Conservation (phyloP, 2,888 invertebrate genomes). For the Eustalomyia histrio region DNA sequence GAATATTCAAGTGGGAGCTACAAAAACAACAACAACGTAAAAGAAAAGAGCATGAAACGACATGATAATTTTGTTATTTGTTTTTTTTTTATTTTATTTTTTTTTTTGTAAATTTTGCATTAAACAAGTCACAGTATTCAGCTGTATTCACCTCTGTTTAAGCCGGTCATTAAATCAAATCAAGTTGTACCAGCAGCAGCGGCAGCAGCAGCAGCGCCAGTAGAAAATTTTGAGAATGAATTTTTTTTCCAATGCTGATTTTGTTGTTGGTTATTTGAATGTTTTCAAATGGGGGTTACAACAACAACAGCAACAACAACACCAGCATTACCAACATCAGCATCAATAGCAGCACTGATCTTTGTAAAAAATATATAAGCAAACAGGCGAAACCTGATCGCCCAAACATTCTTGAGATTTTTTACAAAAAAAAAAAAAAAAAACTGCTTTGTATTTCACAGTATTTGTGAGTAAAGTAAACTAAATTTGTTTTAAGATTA, state of each 20-base stretch:
- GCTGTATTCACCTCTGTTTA: slow-evolving; percentile 58
- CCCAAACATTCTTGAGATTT: slow-evolving; percentile 77
- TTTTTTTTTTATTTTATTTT: too few relatives aligned
- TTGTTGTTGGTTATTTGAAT: slow-evolving; percentile 31
- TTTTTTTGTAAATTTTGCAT: slow-evolving; percentile 35
- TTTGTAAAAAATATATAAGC: slow-evolving; percentile 57
- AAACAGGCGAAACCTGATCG: slow-evolving; percentile 78
- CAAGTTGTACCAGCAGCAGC: slow-evolving; percentile 52
- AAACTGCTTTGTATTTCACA: slow-evolving; percentile 35
- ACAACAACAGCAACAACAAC: slow-evolving; percentile 5
- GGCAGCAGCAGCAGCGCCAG: slow-evolving; percentile 25
- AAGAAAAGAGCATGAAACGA: slow-evolving; percentile 23
- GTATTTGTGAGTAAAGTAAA: not conserved
- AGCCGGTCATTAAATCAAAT: slow-evolving; percentile 65
- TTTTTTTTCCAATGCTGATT: slow-evolving; percentile 45
- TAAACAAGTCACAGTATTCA: slow-evolving; percentile 53
- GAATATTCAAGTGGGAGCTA: slow-evolving; percentile 61
- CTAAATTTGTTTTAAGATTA: slow-evolving; percentile 7
- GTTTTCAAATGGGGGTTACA: slow-evolving; percentile 17
- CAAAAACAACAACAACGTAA: slow-evolving; percentile 17
- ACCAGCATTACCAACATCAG: not conserved
- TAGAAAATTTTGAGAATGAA: slow-evolving; percentile 67
- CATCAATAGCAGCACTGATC: slow-evolving; percentile 39
- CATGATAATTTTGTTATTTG: slow-evolving; percentile 23
- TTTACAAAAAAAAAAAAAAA: slow-evolving; percentile 24